Conservation (phyloP, 2,888 invertebrate species). For the Teinopalpus imperialis region DNA sequence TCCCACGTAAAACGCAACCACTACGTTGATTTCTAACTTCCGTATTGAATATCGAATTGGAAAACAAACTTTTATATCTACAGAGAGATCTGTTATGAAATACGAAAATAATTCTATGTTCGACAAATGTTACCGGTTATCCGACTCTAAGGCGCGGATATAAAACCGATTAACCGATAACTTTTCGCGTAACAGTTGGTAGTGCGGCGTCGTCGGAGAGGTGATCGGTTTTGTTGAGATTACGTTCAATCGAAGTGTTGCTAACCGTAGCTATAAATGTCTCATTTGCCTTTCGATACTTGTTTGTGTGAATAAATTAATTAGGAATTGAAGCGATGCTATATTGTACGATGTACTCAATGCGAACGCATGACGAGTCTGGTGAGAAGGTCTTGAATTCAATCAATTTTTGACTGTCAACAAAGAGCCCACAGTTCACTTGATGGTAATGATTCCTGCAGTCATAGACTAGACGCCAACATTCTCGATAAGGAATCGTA, state of each 20-base stretch:
- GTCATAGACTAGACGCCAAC: no score
- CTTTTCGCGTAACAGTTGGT: slow-evolving; percentile 12
- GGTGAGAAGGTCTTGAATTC: no score
- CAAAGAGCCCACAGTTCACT: no score
- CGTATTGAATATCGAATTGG: no score
- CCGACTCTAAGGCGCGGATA: background rate
- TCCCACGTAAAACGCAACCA: no score
- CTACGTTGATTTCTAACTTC: no score
- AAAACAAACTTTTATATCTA: no score
- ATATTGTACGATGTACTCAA: background rate
- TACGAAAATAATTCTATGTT: background rate
- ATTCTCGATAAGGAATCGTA: no score
- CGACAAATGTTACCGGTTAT: slow-evolving; percentile 14
- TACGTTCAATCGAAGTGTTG: background rate
- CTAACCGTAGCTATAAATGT: slow-evolving; percentile 11
- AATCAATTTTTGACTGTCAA: no score
- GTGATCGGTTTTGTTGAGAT: slow-evolving; percentile 13
- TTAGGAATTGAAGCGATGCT: background rate
- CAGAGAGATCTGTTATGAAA: no score
- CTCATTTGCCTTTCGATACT: slow-evolving; percentile 3
- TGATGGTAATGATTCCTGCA: no score
- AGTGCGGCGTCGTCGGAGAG: slow-evolving; percentile 7
- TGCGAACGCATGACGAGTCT: no score
- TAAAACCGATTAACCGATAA: slow-evolving; percentile 23
- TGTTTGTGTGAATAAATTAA: slow-evolving; percentile 10